Conservation (phyloP, 2,888 invertebrate genomes). For the Microplitis manilae region DNA sequence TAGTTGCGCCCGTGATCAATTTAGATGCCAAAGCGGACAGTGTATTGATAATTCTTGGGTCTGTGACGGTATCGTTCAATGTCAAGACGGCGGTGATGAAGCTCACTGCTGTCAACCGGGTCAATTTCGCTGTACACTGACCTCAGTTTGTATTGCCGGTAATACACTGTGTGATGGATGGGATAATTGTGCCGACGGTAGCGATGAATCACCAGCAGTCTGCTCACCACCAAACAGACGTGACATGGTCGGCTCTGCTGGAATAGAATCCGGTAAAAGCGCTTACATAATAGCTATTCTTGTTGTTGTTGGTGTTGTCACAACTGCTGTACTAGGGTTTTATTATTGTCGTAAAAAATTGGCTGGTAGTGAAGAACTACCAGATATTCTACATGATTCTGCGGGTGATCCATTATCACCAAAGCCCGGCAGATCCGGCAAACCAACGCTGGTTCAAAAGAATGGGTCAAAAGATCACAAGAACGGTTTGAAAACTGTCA, state of each 20-base stretch:
- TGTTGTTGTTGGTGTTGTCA: conserved; percentile 74
- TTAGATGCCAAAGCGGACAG: conserved; percentile 76
- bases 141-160: conserved; percentile 81
- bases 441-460: conserved; percentile 66
- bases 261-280: conserved; percentile 71
- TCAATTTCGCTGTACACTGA: conserved; percentile 82
- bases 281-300: conserved; percentile 76
- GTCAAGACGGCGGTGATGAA: conserved; percentile 81
- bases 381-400: conserved; percentile 76
- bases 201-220: conserved; percentile 81
- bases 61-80: conserved; percentile 79
- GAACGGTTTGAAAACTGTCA: conserved; percentile 73
- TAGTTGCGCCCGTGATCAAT: conserved; percentile 80
- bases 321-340: conserved; percentile 73
- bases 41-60: conserved; percentile 76
- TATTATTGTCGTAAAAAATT: conserved; percentile 75
- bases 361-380: conserved; percentile 71
- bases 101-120: conserved; percentile 78
- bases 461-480: conserved; percentile 66
- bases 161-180: conserved; percentile 83
- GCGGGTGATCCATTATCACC: conserved; percentile 80
- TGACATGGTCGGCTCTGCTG: conserved; percentile 61
- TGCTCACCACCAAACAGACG: conserved; percentile 74
- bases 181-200: conserved; percentile 85
- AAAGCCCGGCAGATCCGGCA: conserved; percentile 69